Evolutionary conservation across 2,113 vertebrate genomes (phyloP).

Genomic region (Nymphicus hollandicus): DNA sequence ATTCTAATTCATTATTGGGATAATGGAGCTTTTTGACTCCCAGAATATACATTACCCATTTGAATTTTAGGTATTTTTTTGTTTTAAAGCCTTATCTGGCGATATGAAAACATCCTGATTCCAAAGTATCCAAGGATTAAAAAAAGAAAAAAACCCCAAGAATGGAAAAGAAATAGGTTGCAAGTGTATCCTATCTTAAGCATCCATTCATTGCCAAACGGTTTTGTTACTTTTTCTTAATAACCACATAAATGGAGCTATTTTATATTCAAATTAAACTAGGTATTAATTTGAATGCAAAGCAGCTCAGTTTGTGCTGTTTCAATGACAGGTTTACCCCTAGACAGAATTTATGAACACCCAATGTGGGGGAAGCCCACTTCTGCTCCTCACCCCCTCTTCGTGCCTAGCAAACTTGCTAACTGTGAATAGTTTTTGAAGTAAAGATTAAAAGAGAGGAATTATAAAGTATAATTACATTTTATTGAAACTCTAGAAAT

Average conservation of each 20-base stretch:
- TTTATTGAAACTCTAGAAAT: conserved; percentile 82
- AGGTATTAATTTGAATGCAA: conserved; percentile 83
- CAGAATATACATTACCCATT: conserved; percentile 44
- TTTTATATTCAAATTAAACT: conserved; percentile 84
- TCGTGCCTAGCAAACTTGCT: conserved; percentile 67
- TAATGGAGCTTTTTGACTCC: conserved; percentile 59
- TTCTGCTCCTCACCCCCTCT: conserved; percentile 47
- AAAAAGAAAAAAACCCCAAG: background rate
- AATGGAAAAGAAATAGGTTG: conserved; percentile 39
- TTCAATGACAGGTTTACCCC: conserved; percentile 75
- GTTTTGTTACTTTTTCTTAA: conserved; percentile 71
- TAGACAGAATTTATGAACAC: conserved; percentile 61
- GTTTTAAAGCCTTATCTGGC: conserved; percentile 64
- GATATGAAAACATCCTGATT: conserved; percentile 60
- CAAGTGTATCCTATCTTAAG: conserved; percentile 72
- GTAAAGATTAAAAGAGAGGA: conserved; percentile 81
- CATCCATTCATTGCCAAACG: conserved; percentile 73
- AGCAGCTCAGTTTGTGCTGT: conserved; percentile 72
- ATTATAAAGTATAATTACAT: conserved; percentile 86
- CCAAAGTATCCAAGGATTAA: conserved; percentile 68
- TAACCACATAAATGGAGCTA: conserved; percentile 75
- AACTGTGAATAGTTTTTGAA: conserved; percentile 77
- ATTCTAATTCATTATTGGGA: conserved; percentile 39
- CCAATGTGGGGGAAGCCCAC: conserved; percentile 34
- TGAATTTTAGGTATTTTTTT: conserved; percentile 40